Base-by-base conservation (phyloP, 2,113 vertebrate species). In the Narcine bancroftii region DNA sequence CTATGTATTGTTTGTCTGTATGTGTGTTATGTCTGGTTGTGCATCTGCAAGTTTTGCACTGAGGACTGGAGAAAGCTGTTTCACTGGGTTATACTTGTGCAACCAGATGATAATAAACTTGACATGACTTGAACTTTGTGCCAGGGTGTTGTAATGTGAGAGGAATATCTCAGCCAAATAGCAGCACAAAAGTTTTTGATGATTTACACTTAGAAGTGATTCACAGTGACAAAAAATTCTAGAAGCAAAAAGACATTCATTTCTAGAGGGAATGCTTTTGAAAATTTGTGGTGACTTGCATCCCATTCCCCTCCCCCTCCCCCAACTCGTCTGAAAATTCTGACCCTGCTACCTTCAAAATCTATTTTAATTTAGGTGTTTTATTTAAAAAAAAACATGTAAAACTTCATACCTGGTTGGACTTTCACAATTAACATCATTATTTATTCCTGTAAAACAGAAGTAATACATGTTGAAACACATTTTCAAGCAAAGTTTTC, bases 331-430 rank as follows among this genome's bases (percentile, higher is more conserved):
- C 63, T 29, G 19, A 42, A 45, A 21, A 66, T 26, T 21, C n/a
- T 65, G n/a, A 13, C 17, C 33, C 85, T 24, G 39, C 53, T 13
- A 56, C 15, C 83, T 45, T 45, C 17, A 91, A 13, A 9, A 39
- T 39, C 53, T 4, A 2, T 81, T 89, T 89, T 36, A 91, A 10
- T 85, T 60, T 60, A 69, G 45, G 87, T 11, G 24, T 24, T 42
- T 36, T 89, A 3, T 66, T 42, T 69, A 65, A 91, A 47, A 66
- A 24, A 60, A 65, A 69, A 33, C 42, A 91, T 47, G 17, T 69
- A 3, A 71, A 91, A 45, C 89, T 15, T 60, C 89, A 45, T 91
- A 91, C 89, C 89, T 91, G 24, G 89, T 42, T 71, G 65, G 63
- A 91, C 33, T 91, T 91, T 91, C 89, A 71, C 65, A 69, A 26